Evolutionary conservation across 2,113 vertebrate genomes (phyloP).

Genomic region (Natator depressus): DNA sequence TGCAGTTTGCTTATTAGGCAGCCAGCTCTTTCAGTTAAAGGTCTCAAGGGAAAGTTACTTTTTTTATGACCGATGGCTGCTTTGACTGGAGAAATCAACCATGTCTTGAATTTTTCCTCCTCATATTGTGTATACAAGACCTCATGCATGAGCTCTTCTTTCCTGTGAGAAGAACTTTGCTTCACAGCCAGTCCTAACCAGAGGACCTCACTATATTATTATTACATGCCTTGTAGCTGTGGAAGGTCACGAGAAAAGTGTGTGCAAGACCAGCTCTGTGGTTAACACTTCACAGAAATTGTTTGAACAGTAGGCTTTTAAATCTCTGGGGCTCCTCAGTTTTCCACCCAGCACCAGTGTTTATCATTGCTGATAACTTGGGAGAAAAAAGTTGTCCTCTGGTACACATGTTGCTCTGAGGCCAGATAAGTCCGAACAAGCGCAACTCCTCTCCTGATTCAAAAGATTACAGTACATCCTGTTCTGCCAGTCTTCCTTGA

Average conservation of each 20-base stretch:
- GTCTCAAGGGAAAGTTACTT: neutral
- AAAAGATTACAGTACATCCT: neutral
- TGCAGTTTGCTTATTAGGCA: neutral
- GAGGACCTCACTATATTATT: fast-evolving
- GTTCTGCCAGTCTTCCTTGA: neutral
- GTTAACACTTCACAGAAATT: no score
- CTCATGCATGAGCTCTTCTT: neutral
- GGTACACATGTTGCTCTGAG: neutral
- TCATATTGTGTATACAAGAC: neutral
- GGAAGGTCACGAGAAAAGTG: neutral
- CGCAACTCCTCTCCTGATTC: neutral
- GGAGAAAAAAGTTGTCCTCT: no score
- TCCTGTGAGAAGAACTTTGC: neutral
- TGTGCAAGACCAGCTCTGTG: neutral
- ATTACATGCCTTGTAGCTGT: neutral
- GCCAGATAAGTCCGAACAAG: neutral
- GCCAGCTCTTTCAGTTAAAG: neutral
- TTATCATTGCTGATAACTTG: neutral
- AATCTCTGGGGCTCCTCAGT: neutral
- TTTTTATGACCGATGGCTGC: neutral
- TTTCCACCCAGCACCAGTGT: neutral
- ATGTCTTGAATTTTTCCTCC: neutral
- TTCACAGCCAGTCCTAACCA: neutral
- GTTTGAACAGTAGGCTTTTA: neutral
- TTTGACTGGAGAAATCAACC: neutral